Conservation (phyloP, 2,797 vertebrate species). For the Centroberyx gerrardi region DNA sequence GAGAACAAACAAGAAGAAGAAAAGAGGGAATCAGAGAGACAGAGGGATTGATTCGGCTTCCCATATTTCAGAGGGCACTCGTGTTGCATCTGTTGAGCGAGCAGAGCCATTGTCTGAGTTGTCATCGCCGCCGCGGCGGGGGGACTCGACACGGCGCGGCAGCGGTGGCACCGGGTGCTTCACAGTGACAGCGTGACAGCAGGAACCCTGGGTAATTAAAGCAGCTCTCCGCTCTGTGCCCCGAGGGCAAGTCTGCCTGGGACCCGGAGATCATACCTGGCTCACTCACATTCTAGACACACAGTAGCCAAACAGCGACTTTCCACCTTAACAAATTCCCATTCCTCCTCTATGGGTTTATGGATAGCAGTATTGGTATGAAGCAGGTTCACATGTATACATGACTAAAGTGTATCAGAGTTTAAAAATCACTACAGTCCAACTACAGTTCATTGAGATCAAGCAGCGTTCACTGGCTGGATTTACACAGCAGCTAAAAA, state of each 20-base stretch:
- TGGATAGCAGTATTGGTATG: slow-evolving; percentile 26
- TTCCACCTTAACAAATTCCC: slow-evolving; percentile 55
- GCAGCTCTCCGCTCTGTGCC: slow-evolving; percentile 77
- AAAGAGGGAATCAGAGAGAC: slow-evolving; percentile 68
- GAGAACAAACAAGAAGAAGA: slow-evolving; percentile 65
- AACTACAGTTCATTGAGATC: neutral
- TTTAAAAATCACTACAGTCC: neutral
- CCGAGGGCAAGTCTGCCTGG: slow-evolving; percentile 69
- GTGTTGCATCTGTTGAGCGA: slow-evolving; percentile 65
- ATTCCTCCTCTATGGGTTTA: slow-evolving; percentile 27
- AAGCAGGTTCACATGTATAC: slow-evolving; percentile 25
- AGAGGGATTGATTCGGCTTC: slow-evolving; percentile 67
- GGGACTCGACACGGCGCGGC: slow-evolving; percentile 54
- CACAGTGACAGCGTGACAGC: slow-evolving; percentile 79
- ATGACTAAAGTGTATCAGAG: slow-evolving; percentile 14
- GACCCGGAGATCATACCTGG: slow-evolving; percentile 72
- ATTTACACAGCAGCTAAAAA: slow-evolving; percentile 35
- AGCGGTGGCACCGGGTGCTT: slow-evolving; percentile 61
- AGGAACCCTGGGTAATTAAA: slow-evolving; percentile 86
- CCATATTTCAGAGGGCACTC: slow-evolving; percentile 66
- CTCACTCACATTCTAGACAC: slow-evolving; percentile 55
- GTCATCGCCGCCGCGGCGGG: slow-evolving; percentile 62
- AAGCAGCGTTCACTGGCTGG: neutral
- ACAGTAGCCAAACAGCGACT: slow-evolving; percentile 51
- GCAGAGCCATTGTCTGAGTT: slow-evolving; percentile 74